Base-by-base conservation (phyloP, 2,888 invertebrate species). In the Scaptomyza polygonia region DNA sequence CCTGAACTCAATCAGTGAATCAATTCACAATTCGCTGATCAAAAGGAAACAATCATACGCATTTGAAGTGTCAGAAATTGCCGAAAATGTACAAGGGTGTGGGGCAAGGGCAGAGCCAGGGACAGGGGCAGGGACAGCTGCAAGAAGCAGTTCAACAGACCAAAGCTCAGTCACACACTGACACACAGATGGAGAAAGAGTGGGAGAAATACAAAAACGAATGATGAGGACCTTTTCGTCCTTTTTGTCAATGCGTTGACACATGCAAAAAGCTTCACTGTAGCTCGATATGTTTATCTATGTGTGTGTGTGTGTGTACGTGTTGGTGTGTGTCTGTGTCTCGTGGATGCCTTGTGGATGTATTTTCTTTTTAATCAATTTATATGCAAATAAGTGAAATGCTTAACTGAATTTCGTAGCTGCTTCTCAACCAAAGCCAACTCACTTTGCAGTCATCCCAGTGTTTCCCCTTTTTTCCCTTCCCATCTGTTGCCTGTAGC, bases 21-120 rank as follows among this genome's bases (percentile, higher is more conserved):
- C 88, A 88, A 88, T 88, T 79, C 86, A 89, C 86, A 88, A 83
- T 69, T 87, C 84, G 84, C 84, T 88, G 89, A 88, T 88, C 88
- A 89, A 88, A 88, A 89, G 86, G 83, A 89, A 83, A 88, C 86
- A 88, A 88, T 89, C 89, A 86, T 86, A 88, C 85, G 85, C 88
- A 86, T 77, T 86, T 88, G 86, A 81, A 87, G 86, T 88, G 86
- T 82, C 88, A 86, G 87, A 85, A 88, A 88, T 86, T 79, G 87
- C 72, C 77, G 75, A 77, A 81, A 74, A 61, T 9, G 21, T 3
- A 3, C 3, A 3, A 21, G 21, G 1, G 30, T 16, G 30, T 12
- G 36, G 36, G 42, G 59, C 29, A 42, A 14, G 7, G 11, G 21
- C 27, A n/a, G 14, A 9, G 18, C n/a, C n/a, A n/a, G n/a, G n/a